Evolutionary conservation across 2,113 vertebrate species (phyloP).

Genomic region (Glareola pratincola): DNA sequence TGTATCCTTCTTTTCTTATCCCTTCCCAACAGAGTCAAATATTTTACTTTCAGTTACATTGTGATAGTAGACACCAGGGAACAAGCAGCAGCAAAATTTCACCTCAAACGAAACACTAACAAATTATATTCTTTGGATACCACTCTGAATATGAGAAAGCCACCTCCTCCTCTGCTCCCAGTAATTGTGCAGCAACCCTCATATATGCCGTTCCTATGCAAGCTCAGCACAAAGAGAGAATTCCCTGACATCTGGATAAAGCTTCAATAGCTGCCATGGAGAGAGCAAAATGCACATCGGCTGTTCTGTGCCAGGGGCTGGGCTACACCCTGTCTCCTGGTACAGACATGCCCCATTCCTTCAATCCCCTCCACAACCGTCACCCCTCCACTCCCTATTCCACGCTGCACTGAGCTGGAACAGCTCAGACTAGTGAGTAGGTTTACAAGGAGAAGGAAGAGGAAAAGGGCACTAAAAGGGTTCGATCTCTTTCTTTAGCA

Average conservation of each 20-base stretch:
- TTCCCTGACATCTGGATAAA: neutral
- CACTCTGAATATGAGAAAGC: neutral
- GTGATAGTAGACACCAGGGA: neutral
- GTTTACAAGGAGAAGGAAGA: neutral
- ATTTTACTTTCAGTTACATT: neutral
- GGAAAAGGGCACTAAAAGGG: neutral
- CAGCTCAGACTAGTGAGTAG: neutral
- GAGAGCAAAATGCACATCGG: neutral
- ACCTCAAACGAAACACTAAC: neutral
- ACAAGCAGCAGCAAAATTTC: neutral
- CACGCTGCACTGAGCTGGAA: neutral
- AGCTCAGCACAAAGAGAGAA: neutral
- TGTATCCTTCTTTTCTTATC: neutral
- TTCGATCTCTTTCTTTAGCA: neutral
- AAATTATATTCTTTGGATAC: neutral
- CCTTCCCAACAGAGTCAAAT: neutral
- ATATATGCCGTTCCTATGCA: neutral
- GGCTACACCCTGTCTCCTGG: neutral
- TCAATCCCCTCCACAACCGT: neutral
- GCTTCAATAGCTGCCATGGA: constrained; percentile 10
- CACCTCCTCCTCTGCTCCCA: neutral
- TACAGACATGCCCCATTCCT: neutral
- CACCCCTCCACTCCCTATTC: neutral
- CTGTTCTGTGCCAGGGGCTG: neutral
- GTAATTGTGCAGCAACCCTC: neutral